phyloP scores from a whole-genome alignment of 2,797 vertebrate species.

The Discoglossus pictus region DNA sequence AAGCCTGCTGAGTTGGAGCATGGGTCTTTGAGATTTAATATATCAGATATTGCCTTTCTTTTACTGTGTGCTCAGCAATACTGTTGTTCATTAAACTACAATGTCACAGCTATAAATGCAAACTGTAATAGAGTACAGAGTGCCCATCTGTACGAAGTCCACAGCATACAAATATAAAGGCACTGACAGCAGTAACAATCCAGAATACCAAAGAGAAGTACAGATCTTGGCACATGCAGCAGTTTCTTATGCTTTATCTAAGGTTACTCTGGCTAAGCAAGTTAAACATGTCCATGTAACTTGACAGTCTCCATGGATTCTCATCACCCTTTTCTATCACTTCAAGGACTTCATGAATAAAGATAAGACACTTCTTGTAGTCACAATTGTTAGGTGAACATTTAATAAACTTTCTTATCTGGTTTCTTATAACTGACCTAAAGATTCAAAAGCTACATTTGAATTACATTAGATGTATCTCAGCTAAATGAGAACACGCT shows the following conservation, averaged over 20 bases:
- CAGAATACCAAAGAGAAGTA: conserved; percentile 51
- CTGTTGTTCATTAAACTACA: conserved; percentile 37
- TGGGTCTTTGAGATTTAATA: conserved; percentile 7
- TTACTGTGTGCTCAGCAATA: conserved; percentile 57
- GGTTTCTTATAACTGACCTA: conserved; percentile 63
- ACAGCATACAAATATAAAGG: conserved; percentile 48
- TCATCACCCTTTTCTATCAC: conserved; percentile 68
- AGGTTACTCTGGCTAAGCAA: conserved; percentile 54
- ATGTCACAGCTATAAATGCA: conserved; percentile 40
- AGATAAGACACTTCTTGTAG: conserved; percentile 58
- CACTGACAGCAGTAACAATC: conserved; percentile 58
- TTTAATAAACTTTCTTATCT: conserved; percentile 69
- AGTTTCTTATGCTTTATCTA: conserved; percentile 47
- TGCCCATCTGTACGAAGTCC: conserved; percentile 49
- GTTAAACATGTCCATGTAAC: conserved; percentile 54
- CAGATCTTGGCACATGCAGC: conserved; percentile 50
- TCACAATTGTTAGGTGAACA: conserved; percentile 46
- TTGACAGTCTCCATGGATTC: conserved; percentile 39
- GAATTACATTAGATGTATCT: conserved; percentile 52
- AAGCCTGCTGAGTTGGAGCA: not conserved
- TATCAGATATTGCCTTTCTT: conserved; percentile 46
- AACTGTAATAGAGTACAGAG: conserved; percentile 29
- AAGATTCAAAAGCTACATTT: conserved; percentile 57
- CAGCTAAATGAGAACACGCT: conserved; percentile 53
- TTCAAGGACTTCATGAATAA: conserved; percentile 76